A percentile compares a stretch with the other conserved stretches of the same genome.
Conservation (phyloP, 2,888 invertebrate species). For the Phragmatobia fuliginosa region DNA sequence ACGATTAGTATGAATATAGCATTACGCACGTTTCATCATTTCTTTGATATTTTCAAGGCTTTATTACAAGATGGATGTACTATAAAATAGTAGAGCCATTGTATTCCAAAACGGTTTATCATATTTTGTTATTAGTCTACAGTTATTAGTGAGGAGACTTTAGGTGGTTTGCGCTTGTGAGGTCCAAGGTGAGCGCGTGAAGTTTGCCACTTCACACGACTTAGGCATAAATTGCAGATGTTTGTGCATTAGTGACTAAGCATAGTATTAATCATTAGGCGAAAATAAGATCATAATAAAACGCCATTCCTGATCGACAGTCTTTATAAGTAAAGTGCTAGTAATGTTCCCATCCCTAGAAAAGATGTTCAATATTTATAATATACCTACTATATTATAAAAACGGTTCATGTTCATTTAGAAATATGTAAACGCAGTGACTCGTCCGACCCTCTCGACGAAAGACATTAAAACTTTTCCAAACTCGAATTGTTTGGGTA, state of each 20-base stretch:
- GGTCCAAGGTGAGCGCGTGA: background rate
- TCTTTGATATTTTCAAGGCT: slow-evolving; percentile 24
- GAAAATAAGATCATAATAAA: background rate
- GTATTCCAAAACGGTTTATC: slow-evolving; percentile 10
- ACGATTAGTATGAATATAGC: slow-evolving; percentile 28
- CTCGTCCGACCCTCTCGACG: background rate
- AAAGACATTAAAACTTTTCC: background rate
- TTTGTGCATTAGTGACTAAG: too few species aligned
- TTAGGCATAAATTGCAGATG: background rate
- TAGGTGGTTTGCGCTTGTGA: background rate
- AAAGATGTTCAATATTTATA: background rate
- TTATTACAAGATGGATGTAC: slow-evolving; percentile 1
- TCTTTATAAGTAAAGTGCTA: too few species aligned
- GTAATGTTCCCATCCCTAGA: too few species aligned
- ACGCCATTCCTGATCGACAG: too few species aligned
- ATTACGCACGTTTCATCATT: slow-evolving; percentile 31
- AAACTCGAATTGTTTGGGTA: background rate
- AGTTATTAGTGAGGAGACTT: background rate
- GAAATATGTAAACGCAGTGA: background rate
- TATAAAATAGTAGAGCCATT: slow-evolving; percentile 7
- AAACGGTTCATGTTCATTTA: background rate
- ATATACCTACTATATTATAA: background rate
- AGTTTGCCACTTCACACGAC: background rate
- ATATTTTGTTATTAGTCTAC: slow-evolving; percentile 3
- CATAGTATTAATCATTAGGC: background rate